phyloP scores from a whole-genome alignment of 2,888 invertebrate species.

The Piscicola geometra region DNA sequence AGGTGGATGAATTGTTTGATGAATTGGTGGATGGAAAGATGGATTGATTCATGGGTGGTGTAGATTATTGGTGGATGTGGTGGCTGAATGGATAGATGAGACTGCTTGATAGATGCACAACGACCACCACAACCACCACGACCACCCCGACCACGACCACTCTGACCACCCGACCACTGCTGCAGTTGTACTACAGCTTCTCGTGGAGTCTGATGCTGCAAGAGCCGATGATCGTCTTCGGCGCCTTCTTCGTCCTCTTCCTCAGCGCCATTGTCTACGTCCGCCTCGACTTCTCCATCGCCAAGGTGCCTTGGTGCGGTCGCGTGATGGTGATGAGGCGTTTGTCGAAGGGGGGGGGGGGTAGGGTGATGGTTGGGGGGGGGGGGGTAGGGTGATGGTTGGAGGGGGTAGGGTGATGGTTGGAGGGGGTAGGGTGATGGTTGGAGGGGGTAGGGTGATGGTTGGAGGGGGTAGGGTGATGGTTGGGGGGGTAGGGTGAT shows the following conservation, averaged over 20 bases:
- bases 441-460: neutral
- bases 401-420: too few species aligned
- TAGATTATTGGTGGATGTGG: neutral
- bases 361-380: neutral
- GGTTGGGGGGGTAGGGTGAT: neutral
- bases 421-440: neutral
- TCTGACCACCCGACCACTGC: conserved; percentile 38
- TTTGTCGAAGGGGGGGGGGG: neutral
- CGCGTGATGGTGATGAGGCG: neutral
- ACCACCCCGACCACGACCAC: neutral
- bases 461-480: neutral
- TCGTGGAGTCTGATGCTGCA: conserved; percentile 78
- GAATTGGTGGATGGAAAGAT: too few species aligned
- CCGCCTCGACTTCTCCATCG: conserved; percentile 88
- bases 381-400: neutral
- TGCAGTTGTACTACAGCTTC: conserved; percentile 75
- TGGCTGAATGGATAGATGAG: neutral
- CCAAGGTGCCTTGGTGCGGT: conserved; percentile 52
- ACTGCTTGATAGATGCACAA: neutral
- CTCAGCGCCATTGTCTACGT: conserved; percentile 86
- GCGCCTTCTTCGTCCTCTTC: conserved; percentile 83
- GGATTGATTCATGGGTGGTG: too few species aligned
- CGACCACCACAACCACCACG: neutral
- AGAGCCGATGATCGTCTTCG: conserved; percentile 83
- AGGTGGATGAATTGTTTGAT: neutral